Evolutionary conservation across 2,888 invertebrate species (phyloP).

Genomic region (Thalpophila matura): DNA sequence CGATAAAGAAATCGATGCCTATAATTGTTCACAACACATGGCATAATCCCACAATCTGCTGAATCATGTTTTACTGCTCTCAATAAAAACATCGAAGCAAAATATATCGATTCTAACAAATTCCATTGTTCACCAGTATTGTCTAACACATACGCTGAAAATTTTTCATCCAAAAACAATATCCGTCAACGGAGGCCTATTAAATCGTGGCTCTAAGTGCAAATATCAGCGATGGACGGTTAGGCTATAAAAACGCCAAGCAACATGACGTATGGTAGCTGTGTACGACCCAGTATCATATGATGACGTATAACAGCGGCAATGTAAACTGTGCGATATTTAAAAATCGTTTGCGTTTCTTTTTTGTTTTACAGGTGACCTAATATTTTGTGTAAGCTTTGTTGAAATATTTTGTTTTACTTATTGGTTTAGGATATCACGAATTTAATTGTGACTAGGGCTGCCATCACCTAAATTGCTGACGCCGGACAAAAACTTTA

Average conservation of each 20-base stretch:
- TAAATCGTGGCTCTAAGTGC: slow-evolving; percentile 61
- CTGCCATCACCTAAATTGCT: too few species aligned
- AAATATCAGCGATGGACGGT: slow-evolving; percentile 61
- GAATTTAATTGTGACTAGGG: too few species aligned
- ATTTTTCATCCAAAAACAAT: slow-evolving; percentile 58
- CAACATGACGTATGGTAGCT: slow-evolving; percentile 64
- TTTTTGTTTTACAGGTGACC: slow-evolving; percentile 34
- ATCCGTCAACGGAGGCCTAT: slow-evolving; percentile 49
- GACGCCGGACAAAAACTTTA: too few species aligned
- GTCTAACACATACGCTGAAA: slow-evolving; percentile 52
- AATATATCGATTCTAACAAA: slow-evolving; percentile 40
- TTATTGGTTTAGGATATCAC: slow-evolving; percentile 29
- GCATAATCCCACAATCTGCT: slow-evolving; percentile 6
- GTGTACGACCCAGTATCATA: slow-evolving; percentile 52
- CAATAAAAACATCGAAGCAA: slow-evolving; percentile 42
- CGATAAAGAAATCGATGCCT: background rate
- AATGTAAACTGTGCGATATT: slow-evolving; percentile 60
- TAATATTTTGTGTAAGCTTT: slow-evolving; percentile 32
- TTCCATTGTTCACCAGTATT: slow-evolving; percentile 39
- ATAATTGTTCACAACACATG: slow-evolving; percentile 20
- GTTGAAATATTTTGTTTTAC: slow-evolving; percentile 23
- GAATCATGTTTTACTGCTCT: slow-evolving; percentile 34
- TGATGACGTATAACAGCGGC: slow-evolving; percentile 57
- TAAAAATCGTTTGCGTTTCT: slow-evolving; percentile 44
- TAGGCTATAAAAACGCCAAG: slow-evolving; percentile 67